Evolutionary conservation across 2,113 vertebrate species (phyloP).

Genomic region (Pomatorhinus ruficollis): DNA sequence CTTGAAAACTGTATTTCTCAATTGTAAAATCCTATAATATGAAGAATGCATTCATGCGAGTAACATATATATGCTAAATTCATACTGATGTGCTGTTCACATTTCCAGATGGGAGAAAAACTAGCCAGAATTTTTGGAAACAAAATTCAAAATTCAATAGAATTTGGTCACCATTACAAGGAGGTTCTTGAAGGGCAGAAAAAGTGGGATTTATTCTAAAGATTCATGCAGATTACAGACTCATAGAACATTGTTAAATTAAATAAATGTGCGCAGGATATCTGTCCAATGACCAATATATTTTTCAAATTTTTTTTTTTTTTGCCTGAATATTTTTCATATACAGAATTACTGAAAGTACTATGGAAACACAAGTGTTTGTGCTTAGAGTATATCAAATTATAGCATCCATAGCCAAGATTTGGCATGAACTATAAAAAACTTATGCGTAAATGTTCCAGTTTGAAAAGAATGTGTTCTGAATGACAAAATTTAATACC

Average conservation of each 20-base stretch:
- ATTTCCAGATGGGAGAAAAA: neutral
- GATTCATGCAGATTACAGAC: neutral
- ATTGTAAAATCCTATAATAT: neutral
- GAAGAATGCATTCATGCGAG: neutral
- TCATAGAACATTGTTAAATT: neutral
- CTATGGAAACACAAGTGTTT: neutral
- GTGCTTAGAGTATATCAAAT: neutral
- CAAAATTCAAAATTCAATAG: neutral
- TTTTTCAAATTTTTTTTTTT: neutral
- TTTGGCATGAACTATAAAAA: neutral
- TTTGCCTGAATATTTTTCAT: neutral
- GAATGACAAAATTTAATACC: neutral
- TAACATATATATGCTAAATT: neutral
- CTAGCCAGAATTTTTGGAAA: neutral
- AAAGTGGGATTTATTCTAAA: neutral
- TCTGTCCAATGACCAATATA: neutral
- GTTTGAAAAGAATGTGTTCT: neutral
- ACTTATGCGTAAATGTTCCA: neutral
- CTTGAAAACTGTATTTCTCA: neutral
- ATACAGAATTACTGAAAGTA: neutral
- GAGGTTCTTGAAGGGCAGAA: neutral
- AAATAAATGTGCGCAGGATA: neutral
- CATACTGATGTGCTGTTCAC: neutral
- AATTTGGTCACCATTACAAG: neutral
- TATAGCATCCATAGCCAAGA: neutral